Base-by-base conservation (phyloP, 2,888 invertebrate genomes). In the Plagodis dolabraria region DNA sequence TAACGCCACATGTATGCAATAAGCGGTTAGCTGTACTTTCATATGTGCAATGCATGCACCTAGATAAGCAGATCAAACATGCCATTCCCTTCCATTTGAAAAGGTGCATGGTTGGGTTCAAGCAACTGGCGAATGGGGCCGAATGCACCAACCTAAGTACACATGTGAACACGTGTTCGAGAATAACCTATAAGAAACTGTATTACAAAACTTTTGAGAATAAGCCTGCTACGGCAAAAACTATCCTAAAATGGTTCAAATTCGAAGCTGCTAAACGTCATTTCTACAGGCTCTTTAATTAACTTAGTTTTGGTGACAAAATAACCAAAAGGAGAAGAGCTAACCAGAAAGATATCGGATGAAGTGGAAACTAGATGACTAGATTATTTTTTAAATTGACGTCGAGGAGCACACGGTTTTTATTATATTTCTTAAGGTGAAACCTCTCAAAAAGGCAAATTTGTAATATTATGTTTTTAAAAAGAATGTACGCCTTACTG, bases 71-170 rank as follows among this genome's bases (percentile, higher is more conserved):
- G 67, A 69, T 70, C 50, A 58, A 68, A 65, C 60, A 58, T 35
- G 76, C 66, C 78, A 79, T 40, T 8, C 74, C 78, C 79, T 77
- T 50, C 60, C 70, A 71, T 68, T 73, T 65, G 60, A 60, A 72
- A 72, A 76, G 65, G 71, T 66, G 53, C 59, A 46, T 45, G 40
- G 38, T 57, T 59, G 54, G 52, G 65, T 57, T 57, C 62, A 53
- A 60, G 59, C 57, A 35, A 57, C 56, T 43, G 46, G 34, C 45
- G 56, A 60, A 53, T 61, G 49, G 46, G 53, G 56, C 53, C 53
- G 47, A 53, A 55, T 57, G 65, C 58, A 57, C 57, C 49, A 58
- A 61, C 53, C 43, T 50, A 47, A 38, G 44, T 33, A 33, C 59
- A 36, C 59, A 53, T 57, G 65, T 8, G 43, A 46, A 33, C 60